Conservation (phyloP, 2,888 invertebrate genomes). For the Agrotis ipsilon region DNA sequence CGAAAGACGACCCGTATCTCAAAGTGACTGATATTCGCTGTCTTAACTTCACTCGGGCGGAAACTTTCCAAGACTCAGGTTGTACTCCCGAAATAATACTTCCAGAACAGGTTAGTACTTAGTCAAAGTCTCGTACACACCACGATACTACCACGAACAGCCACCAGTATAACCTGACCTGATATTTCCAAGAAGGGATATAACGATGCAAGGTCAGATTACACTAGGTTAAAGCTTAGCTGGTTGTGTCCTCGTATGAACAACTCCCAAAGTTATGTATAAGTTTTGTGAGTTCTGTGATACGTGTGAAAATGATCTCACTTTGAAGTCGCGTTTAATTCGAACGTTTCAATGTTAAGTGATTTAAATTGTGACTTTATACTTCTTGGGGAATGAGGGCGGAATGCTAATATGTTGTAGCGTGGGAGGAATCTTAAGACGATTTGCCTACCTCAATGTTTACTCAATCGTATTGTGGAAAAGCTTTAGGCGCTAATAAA, state of each 20-base stretch:
- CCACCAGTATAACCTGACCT: background rate
- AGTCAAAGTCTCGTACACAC: constrained; percentile 29
- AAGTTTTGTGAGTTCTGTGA: constrained; percentile 64
- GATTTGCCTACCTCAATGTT: constrained; percentile 22
- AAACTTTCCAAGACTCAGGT: constrained; percentile 83
- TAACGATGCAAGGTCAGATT: background rate
- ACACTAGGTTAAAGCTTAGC: background rate
- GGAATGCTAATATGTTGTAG: constrained; percentile 65
- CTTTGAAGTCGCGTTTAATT: constrained; percentile 61
- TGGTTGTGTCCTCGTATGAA: background rate
- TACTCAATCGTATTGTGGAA: constrained; percentile 5
- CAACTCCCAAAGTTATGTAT: constrained; percentile 38
- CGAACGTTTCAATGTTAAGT: constrained; percentile 68
- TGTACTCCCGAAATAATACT: constrained; percentile 76
- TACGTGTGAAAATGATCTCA: constrained; percentile 68
- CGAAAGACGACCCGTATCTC: constrained; percentile 82
- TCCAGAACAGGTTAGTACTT: constrained; percentile 78
- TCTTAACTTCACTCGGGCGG: constrained; percentile 82
- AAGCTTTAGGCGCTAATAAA: background rate
- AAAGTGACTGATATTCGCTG: constrained; percentile 82
- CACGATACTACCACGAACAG: background rate
- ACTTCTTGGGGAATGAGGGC: constrained; percentile 35
- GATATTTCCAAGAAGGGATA: background rate
- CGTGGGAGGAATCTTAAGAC: constrained; percentile 25
- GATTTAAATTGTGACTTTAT: constrained; percentile 69